phyloP scores from a whole-genome alignment of 2,888 invertebrate species.

The Thecocarcelia acutangulata region DNA sequence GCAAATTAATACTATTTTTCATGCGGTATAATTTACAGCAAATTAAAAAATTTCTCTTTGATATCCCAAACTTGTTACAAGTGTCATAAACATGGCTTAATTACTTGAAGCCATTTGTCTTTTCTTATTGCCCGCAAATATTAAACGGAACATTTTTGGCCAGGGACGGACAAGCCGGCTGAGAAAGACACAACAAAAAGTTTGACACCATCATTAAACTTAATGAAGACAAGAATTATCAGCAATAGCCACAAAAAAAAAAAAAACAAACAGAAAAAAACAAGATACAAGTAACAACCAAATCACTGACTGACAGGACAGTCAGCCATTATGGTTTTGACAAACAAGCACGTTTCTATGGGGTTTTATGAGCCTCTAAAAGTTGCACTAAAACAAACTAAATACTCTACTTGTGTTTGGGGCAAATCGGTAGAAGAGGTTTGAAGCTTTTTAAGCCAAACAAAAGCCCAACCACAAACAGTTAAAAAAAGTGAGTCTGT shows the following conservation, averaged over 20 bases:
- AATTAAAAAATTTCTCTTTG: constrained; percentile 42
- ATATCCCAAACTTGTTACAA: constrained; percentile 20
- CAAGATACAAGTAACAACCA: constrained; percentile 15
- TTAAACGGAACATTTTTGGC: constrained; percentile 43
- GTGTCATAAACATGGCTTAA: constrained; percentile 46
- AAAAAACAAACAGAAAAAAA: constrained; percentile 17
- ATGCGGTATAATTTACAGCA: constrained; percentile 16
- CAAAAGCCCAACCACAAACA: constrained; percentile 48
- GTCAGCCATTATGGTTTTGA: constrained; percentile 5
- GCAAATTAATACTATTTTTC: constrained; percentile 9
- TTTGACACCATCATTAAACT: constrained; percentile 75
- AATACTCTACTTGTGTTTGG: constrained; percentile 3
- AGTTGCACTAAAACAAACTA: constrained; percentile 30
- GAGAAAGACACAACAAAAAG: constrained; percentile 15
- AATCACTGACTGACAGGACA: constrained; percentile 43
- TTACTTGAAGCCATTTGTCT: background rate
- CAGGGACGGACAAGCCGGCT: constrained; percentile 19
- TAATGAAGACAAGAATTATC: constrained; percentile 75
- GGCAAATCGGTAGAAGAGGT: constrained; percentile 44
- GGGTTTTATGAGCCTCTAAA: constrained; percentile 25
- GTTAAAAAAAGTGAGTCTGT: background rate
- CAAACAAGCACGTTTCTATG: background rate
- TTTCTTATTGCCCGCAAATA: background rate
- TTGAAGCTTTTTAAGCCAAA: constrained; percentile 25
- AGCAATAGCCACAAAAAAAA: constrained; percentile 25